Base-by-base conservation (phyloP, 2,113 vertebrate genomes). In the Neoarius graeffei region DNA sequence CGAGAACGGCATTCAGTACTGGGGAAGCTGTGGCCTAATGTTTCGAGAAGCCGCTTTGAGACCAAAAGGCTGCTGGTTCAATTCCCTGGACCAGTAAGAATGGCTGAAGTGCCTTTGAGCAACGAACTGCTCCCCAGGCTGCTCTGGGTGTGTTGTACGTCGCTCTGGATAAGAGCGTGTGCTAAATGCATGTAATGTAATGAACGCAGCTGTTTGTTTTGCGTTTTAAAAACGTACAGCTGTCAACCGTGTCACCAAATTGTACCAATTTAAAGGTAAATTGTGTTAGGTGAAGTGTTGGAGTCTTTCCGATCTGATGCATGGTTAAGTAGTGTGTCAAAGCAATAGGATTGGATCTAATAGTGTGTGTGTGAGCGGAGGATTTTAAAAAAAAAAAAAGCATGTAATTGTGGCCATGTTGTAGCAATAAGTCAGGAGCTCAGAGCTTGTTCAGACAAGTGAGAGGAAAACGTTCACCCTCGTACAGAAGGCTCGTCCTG, bases 401-500 rank as follows among this genome's bases (percentile, higher is more conserved):
- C 50, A 71, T 20, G 15, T 56, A 74, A 81, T 20, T 8, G 15
- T 25, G 64, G 85, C 77, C 62, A n/a, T 35, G 62, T 67, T 67
- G 30, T 25, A 82, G 27, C 52, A 71, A 59, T 57, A 81, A 25
- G 27, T 35, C 25, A 74, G 69, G 23, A 59, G 30, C 19, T 48
- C 19, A 17, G 42, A 87, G 79, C 86, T 87, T 87, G 85, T 81
- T 86, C 64, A 48, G 25, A 89, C 88, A 80, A 35, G 48, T 57
- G 80, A 81, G 74, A 88, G 84, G 52, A 27, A 42, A 67, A 62
- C 20, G 27, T 60, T 88, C 79, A 80, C 85, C 89, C 50, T 74
- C 83, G 69, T 56, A 87, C 30, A 42, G 83, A 88, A 89, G 89
- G 87, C 77, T 88, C 85, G 85, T 88, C 89, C 17, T 30, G 52